Base-by-base conservation (phyloP, 2,888 invertebrate genomes). In the Cephus rjabovi region DNA sequence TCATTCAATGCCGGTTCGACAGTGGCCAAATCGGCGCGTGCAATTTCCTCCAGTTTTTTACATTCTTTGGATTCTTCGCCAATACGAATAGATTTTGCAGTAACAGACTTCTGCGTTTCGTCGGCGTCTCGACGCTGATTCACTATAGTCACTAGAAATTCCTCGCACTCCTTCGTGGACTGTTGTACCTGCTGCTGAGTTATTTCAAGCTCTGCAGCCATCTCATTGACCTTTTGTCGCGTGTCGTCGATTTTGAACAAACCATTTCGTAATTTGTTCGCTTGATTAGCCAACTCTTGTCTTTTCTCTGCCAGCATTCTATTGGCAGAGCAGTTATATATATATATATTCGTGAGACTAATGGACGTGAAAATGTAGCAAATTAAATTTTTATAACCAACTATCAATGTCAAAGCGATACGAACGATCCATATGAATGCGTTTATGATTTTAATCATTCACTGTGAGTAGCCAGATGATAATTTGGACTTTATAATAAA, bases 1-100 rank as follows among this genome's bases (percentile, higher is more conserved):
- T 96, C 97, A 69, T 97, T 95, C 1, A 98, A 92, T 23, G 97
- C 97, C 0, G 98, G 98, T 94, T 98, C 95, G 3, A 97, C 98
- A 83, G 95, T 95, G 79, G 96, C 96, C 75, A 98, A 92, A 92
- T 98, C 98, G 33, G 95, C 94, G 90, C 96, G 95, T 37, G 98
- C 98, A 1, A 96, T 93, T 76, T 95, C 95, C 0, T 97, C 97
- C 88, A 98, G 93, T 88, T 95, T 95, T 91, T 96, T 95, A 90
- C 97, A 97, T 87, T 96, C 95, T 11, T 94, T 93, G 90, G 97
- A 97, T 87, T 98, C 97, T 85, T 96, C 95, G 76, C 93, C 93
- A 78, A 97, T 97, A 89, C 95, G 94, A 86, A 94, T 92, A 83
- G 95, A 95, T 84, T 95, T 94, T 56, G 95, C 94, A 1, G 95